Evolutionary conservation across 1,140 invertebrate species (phyloP).

Genomic region (Cydia fagiglandana): DNA sequence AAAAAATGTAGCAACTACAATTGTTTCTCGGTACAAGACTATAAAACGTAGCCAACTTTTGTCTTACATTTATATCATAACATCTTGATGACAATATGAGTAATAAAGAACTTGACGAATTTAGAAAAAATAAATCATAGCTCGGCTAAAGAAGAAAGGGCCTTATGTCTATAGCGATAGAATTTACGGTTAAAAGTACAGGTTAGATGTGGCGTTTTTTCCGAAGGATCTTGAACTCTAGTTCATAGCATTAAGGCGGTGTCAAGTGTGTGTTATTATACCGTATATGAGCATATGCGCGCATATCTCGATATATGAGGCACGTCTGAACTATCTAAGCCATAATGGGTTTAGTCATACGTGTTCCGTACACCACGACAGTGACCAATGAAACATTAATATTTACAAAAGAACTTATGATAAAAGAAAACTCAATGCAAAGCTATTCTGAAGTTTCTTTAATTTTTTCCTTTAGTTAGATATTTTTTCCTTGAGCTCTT

Average conservation of each 20-base stretch:
- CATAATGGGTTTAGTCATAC: conserved; percentile 12
- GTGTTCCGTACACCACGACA: conserved; percentile 1
- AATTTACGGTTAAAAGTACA: neutral
- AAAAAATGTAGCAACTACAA: conserved; percentile 28
- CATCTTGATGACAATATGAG: conserved; percentile 70
- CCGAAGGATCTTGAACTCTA: conserved; percentile 1
- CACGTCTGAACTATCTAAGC: conserved; percentile 2
- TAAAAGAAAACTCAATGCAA: neutral
- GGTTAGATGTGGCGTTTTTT: neutral
- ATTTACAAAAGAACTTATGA: neutral
- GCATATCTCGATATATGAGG: conserved; percentile 21
- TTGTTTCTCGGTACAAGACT: conserved; percentile 11
- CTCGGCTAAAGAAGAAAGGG: conserved; percentile 34
- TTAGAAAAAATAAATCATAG: conserved; percentile 43
- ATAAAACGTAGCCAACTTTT: conserved; percentile 47
- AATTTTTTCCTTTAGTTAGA: no score
- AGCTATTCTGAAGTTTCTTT: no score
- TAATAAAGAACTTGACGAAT: conserved; percentile 55
- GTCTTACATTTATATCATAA: conserved; percentile 48
- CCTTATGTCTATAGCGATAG: conserved; percentile 37
- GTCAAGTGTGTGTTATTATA: neutral
- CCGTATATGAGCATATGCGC: neutral
- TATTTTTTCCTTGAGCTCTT: no score
- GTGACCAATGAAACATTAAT: conserved; percentile 1
- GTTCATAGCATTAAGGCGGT: neutral